Evolutionary conservation across 2,113 vertebrate species (phyloP).

Genomic region (Ascaphus truei): DNA sequence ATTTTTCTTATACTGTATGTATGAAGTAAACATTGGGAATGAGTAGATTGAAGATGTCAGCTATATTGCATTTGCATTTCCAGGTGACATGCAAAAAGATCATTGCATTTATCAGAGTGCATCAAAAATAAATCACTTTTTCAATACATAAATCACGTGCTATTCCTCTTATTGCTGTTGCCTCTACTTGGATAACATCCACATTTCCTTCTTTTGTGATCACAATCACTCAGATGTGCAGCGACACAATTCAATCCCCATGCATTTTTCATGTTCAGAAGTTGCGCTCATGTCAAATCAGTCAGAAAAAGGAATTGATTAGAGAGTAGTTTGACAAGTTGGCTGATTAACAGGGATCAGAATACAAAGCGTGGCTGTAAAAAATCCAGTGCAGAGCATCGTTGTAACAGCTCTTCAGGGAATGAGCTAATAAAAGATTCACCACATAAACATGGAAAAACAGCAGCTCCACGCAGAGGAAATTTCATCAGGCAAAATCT

Average conservation of each 20-base stretch:
- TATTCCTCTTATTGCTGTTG: constrained; percentile 33
- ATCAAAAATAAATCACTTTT: neutral
- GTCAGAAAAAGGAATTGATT: constrained; percentile 63
- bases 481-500: constrained; percentile 49
- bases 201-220: constrained; percentile 46
- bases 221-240: constrained; percentile 36
- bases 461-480: constrained; percentile 45
- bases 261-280: constrained; percentile 53
- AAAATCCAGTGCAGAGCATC: constrained; percentile 50
- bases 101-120: constrained; percentile 21
- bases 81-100: constrained; percentile 15
- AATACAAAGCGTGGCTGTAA: constrained; percentile 54
- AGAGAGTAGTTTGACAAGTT: constrained; percentile 51
- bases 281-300: constrained; percentile 55
- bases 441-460: constrained; percentile 53
- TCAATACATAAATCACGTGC: constrained; percentile 13
- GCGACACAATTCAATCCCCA: constrained; percentile 44
- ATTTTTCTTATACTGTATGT: neutral
- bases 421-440: constrained; percentile 66
- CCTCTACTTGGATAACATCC: constrained; percentile 37
- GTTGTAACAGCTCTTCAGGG: constrained; percentile 64
- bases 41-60: constrained; percentile 18
- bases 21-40: neutral
- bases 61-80: constrained; percentile 4
- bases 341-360: constrained; percentile 65